phyloP scores from a whole-genome alignment of 1,140 invertebrate species.

The Drosophila neocordata region DNA sequence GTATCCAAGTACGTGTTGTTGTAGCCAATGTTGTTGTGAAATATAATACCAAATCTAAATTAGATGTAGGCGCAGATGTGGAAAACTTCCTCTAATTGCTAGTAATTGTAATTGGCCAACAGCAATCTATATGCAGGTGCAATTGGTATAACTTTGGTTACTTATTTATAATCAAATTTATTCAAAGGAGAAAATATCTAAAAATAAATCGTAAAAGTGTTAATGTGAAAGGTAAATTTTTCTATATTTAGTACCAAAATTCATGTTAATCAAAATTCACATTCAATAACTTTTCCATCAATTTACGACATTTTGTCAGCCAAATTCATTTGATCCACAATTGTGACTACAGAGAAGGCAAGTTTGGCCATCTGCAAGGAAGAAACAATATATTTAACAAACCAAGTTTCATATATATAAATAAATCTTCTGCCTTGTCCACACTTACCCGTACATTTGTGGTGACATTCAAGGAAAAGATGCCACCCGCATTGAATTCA shows the following conservation, averaged over 20 bases:
- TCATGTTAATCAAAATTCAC: no score
- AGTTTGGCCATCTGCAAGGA: conserved; percentile 41
- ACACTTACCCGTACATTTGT: conserved; percentile 35
- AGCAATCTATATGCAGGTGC: conserved; percentile 9
- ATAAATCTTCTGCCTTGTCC: no score
- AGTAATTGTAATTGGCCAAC: conserved; percentile 27
- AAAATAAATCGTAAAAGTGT: neutral
- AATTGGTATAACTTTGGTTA: neutral
- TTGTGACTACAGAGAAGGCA: conserved; percentile 43
- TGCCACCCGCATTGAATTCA: conserved; percentile 31
- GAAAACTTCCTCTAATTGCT: conserved; percentile 49
- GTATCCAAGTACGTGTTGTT: conserved; percentile 57
- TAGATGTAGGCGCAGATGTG: conserved; percentile 71
- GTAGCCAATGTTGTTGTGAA: conserved; percentile 51
- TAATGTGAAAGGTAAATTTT: no score
- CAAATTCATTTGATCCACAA: conserved; percentile 35
- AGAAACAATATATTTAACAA: neutral
- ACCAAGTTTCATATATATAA: neutral
- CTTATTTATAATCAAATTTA: neutral
- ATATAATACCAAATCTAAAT: conserved; percentile 61
- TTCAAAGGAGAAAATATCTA: neutral
- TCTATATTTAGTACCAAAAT: no score
- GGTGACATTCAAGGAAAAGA: conserved; percentile 34
- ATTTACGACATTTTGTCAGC: conserved; percentile 28
- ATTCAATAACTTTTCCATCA: neutral